These are phyloP conservation scores for Setipinna tenuifilis DNA, from an alignment of 2,797 vertebrate genomes.

Conservation along the genomic window DNA sequence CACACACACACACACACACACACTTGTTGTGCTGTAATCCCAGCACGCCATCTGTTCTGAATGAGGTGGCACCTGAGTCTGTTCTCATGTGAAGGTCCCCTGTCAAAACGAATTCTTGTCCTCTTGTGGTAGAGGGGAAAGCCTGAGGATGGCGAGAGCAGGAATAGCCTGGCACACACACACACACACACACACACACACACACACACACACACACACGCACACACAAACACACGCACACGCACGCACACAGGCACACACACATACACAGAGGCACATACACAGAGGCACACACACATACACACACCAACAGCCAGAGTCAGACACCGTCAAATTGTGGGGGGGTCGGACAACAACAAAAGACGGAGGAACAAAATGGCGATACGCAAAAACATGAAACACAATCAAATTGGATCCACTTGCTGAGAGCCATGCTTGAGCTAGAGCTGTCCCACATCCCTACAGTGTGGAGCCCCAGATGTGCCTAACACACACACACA, in stretches of 20 bases:
- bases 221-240: too few relatives aligned
- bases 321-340: too few relatives aligned
- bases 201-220: too few relatives aligned
- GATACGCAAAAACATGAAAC: constrained; percentile 41
- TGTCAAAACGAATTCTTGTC: not conserved
- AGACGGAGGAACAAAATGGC: not conserved
- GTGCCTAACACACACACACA: not conserved
- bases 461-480: constrained; percentile 43
- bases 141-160: not conserved
- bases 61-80: not conserved
- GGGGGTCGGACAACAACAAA: not conserved
- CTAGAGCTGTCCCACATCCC: constrained; percentile 4
- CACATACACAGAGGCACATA: too few relatives aligned
- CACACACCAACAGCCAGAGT: too few relatives aligned
- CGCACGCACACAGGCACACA: too few relatives aligned
- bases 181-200: too few relatives aligned
- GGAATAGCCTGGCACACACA: not conserved
- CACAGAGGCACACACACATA: too few relatives aligned
- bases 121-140: not conserved
- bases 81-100: constrained; percentile 14
- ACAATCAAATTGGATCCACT: constrained; percentile 42
- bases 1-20: not conserved
- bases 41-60: not conserved
- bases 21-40: not conserved
- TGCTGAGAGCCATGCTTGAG: constrained; percentile 23